A percentile compares a stretch with the other conserved stretches of the same genome.
These are phyloP conservation scores for Diploscapter pachys DNA, from an alignment of 1,140 invertebrate genomes.

Conservation along the genomic window DNA sequence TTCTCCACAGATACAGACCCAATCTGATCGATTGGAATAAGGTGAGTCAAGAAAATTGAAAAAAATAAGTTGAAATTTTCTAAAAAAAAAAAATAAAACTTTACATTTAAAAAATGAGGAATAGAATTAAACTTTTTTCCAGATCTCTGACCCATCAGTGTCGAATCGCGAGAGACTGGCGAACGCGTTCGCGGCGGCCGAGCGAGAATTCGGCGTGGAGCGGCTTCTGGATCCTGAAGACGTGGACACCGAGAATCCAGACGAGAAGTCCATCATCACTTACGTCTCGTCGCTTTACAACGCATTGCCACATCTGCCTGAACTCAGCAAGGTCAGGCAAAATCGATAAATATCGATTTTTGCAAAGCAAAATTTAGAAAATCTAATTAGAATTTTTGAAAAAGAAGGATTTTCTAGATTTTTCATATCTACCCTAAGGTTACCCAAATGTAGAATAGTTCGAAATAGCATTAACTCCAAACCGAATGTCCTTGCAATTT, in stretches of 20 bases:
- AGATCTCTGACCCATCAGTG: conserved; percentile 88
- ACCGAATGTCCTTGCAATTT: conserved; percentile 7
- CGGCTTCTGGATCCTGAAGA: conserved; percentile 97
- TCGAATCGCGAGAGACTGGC: conserved; percentile 88
- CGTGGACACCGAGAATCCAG: conserved; percentile 94
- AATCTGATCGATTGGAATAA: conserved; percentile 53
- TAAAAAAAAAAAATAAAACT: conserved; percentile 1
- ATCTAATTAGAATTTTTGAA: background rate
- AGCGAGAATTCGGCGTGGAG: conserved; percentile 95
- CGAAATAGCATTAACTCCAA: too few species aligned
- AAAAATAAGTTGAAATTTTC: background rate
- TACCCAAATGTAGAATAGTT: too few species aligned
- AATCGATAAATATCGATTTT: background rate
- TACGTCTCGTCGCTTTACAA: conserved; percentile 98
- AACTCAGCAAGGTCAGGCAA: conserved; percentile 35
- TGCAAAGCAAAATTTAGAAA: background rate
- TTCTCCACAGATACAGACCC: conserved; percentile 83
- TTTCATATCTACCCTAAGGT: too few species aligned
- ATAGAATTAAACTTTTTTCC: conserved; percentile 46
- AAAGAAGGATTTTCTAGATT: too few species aligned
- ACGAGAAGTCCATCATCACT: conserved; percentile 98
- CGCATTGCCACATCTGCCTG: conserved; percentile 60
- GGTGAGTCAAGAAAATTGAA: conserved; percentile 31
- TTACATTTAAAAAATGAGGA: background rate
- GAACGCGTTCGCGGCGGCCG: conserved; percentile 88